Conservation (phyloP, 2,797 vertebrate species). For the Muraenolepis orangiensis region DNA sequence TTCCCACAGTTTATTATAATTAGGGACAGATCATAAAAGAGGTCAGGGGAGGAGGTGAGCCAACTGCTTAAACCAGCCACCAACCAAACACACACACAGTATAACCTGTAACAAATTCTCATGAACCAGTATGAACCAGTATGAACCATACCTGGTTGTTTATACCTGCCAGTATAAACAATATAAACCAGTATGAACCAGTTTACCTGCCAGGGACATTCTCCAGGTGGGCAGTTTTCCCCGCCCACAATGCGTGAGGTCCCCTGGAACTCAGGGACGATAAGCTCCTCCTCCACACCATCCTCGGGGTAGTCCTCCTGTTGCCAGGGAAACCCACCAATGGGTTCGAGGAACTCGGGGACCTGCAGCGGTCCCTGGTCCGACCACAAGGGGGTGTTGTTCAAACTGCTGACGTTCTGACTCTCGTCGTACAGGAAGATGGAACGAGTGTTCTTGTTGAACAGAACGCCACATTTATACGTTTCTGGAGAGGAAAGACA, state of each 20-base stretch:
- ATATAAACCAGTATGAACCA: neutral
- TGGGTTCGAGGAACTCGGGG: fast-evolving
- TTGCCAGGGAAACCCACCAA: neutral
- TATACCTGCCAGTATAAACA: neutral
- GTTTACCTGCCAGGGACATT: constrained; percentile 60
- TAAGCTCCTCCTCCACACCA: neutral
- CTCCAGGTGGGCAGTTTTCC: constrained; percentile 56
- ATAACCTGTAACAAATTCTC: no score
- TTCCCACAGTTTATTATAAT: no score
- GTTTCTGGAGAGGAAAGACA: constrained; percentile 73
- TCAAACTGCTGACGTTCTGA: neutral
- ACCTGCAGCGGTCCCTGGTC: fast-evolving
- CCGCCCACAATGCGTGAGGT: constrained; percentile 78
- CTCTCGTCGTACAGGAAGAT: constrained; percentile 24
- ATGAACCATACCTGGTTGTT: no score
- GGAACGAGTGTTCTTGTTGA: constrained; percentile 28
- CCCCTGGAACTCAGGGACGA: fast-evolving
- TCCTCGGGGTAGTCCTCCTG: neutral
- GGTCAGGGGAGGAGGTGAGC: no score
- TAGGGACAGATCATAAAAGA: no score
- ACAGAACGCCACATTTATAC: constrained; percentile 72
- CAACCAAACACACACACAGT: no score
- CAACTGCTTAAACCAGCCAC: no score
- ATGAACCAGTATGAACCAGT: neutral
- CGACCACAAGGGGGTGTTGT: neutral